Percentiles rank a stretch among this genome's conserved stretches.
Evolutionary conservation across 2,113 vertebrate species (phyloP).

Genomic region (Phalacrocorax pelagicus): DNA sequence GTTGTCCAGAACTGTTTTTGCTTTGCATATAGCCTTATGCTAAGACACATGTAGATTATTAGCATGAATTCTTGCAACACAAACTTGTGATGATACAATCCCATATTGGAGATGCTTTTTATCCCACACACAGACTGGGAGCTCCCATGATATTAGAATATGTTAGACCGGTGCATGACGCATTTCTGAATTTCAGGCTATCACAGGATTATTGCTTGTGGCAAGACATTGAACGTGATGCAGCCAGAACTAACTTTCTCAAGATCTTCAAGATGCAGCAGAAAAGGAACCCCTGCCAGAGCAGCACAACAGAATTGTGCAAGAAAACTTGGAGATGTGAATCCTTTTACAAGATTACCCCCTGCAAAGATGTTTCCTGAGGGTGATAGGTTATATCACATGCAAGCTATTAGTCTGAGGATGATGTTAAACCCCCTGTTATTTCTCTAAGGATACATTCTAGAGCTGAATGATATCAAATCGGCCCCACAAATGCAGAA

Average conservation of each 20-base stretch:
- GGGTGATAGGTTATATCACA: not conserved
- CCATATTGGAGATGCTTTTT: not conserved
- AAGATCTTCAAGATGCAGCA: not conserved
- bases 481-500: not conserved
- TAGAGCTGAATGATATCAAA: not conserved
- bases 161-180: not conserved
- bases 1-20: not conserved
- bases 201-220: not conserved
- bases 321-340: not conserved
- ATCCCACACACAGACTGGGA: not conserved
- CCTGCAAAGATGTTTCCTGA: not conserved
- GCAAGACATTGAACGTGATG: not conserved
- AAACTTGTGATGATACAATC: not conserved
- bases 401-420: not conserved
- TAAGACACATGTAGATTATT: not conserved
- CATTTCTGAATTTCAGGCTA: constrained; percentile 3
- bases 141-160: not conserved
- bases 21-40: not conserved
- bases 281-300: not conserved
- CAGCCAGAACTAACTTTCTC: not conserved
- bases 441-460: not conserved
- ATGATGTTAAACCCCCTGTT: not conserved
- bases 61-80: not conserved
- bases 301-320: not conserved
- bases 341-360: not conserved